These are phyloP conservation scores for Eurois occulta DNA, from an alignment of 2,888 invertebrate genomes.

Conservation along the genomic window DNA sequence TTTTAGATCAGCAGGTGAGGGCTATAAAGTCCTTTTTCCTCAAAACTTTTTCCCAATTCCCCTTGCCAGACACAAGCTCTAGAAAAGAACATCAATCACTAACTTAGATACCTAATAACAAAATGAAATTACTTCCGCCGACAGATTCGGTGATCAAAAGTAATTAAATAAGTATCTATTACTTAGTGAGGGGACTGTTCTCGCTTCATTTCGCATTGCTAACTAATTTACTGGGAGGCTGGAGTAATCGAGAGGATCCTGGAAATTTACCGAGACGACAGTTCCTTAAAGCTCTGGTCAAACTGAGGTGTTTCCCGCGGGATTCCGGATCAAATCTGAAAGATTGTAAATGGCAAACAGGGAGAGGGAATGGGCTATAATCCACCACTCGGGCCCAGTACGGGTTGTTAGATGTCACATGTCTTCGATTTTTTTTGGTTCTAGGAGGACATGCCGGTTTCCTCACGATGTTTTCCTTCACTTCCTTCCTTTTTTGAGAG, in stretches of 20 bases:
- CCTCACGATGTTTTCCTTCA: too few species aligned
- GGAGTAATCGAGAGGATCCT: neutral
- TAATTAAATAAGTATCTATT: constrained; percentile 36
- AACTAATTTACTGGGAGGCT: constrained; percentile 24
- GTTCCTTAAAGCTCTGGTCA: neutral
- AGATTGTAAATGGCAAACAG: neutral
- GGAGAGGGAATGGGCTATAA: too few species aligned
- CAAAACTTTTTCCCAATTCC: neutral
- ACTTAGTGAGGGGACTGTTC: neutral
- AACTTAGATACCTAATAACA: constrained; percentile 23
- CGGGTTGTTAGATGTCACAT: too few species aligned
- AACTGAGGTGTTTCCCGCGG: neutral
- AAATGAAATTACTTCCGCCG: constrained; percentile 31
- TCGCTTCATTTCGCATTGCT: constrained; percentile 13
- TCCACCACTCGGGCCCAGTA: too few species aligned
- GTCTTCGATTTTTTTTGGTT: too few species aligned
- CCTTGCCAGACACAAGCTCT: neutral
- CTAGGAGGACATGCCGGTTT: too few species aligned
- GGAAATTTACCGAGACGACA: neutral
- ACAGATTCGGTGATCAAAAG: constrained; percentile 29
- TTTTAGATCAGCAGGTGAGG: neutral
- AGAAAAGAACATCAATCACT: constrained; percentile 35
- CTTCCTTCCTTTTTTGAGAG: too few species aligned
- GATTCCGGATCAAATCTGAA: neutral
- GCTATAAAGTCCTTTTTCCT: neutral